Conservation (phyloP, 2,113 vertebrate species). For the Gyps fulvus region DNA sequence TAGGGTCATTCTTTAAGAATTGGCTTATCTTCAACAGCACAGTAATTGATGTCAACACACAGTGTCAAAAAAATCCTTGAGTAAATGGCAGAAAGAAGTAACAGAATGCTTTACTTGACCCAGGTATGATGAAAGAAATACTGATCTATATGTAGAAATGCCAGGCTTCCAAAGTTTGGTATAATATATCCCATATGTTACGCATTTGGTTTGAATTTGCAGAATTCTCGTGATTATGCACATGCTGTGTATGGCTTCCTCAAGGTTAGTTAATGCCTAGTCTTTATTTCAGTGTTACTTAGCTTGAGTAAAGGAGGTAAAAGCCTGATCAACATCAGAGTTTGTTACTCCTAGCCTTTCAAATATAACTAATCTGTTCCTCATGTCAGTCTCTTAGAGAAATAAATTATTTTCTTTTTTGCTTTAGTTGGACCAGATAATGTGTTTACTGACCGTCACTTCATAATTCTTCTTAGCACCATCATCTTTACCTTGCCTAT, state of each 20-base stretch:
- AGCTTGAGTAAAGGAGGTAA: background rate
- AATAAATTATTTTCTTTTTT: constrained; percentile 37
- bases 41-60: background rate
- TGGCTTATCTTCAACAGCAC: background rate
- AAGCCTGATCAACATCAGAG: background rate
- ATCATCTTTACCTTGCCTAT: constrained; percentile 84
- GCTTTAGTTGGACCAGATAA: constrained; percentile 82
- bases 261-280: background rate
- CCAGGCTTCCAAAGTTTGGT: background rate
- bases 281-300: background rate
- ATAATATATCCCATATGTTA: background rate
- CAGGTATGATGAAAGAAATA: background rate
- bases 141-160: background rate
- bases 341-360: background rate
- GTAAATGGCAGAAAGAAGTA: background rate
- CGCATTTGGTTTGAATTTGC: background rate
- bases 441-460: constrained; percentile 80
- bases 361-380: background rate
- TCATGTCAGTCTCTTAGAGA: background rate
- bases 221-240: background rate
- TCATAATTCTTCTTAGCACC: constrained; percentile 86
- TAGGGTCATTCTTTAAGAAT: background rate
- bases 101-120: background rate
- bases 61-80: background rate
- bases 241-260: background rate